Conservation (phyloP, 2,113 vertebrate genomes). For the Eupsittula cactorum region DNA sequence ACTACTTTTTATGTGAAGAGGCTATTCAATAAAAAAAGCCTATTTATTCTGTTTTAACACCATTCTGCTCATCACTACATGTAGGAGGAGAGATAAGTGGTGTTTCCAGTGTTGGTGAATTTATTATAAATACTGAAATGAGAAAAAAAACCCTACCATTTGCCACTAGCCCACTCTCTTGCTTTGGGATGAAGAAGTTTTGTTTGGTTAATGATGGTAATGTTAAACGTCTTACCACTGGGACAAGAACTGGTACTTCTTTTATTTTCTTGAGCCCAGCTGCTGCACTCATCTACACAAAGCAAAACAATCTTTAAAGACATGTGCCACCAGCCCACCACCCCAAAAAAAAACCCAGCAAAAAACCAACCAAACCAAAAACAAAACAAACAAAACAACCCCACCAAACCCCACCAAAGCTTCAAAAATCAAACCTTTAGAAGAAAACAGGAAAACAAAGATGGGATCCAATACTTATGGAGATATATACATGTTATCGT, state of each 20-base stretch:
- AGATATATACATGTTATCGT: neutral
- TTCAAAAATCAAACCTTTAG: neutral
- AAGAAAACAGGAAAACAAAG: neutral
- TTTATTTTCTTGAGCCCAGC: neutral
- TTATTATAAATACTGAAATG: neutral
- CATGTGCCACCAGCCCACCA: accelerated
- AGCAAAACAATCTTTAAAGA: neutral
- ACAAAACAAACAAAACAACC: neutral
- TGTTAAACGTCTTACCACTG: neutral
- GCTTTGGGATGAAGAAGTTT: neutral
- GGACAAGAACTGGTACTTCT: neutral
- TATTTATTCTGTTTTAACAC: neutral
- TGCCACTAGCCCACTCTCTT: neutral
- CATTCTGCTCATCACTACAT: neutral
- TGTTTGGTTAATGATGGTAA: neutral
- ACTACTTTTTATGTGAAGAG: neutral
- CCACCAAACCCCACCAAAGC: neutral
- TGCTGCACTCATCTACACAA: neutral
- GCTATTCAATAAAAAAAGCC: neutral
- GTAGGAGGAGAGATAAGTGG: neutral
- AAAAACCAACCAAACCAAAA: neutral
- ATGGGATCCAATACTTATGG: neutral
- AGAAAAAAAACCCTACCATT: neutral
- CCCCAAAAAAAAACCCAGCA: neutral
- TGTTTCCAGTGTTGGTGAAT: neutral